phyloP scores from a whole-genome alignment of 2,797 vertebrate species.

The Liasis olivaceus region DNA sequence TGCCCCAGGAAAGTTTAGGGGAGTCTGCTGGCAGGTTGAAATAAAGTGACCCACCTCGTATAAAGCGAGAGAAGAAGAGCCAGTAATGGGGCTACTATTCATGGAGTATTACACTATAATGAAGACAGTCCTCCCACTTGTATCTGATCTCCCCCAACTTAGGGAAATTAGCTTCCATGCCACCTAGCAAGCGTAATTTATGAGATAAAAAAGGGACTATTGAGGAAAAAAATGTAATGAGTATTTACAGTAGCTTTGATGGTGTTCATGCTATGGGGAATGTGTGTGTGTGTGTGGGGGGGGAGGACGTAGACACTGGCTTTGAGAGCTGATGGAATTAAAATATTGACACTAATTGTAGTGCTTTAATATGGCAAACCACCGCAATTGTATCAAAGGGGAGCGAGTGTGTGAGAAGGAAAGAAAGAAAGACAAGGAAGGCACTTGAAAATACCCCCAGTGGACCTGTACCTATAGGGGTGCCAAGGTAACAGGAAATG shows the following conservation, averaged over 20 bases:
- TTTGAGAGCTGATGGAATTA: neutral
- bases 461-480: neutral
- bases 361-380: conserved; percentile 41
- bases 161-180: conserved; percentile 90
- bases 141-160: conserved; percentile 91
- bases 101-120: conserved; percentile 99
- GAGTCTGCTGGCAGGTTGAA: conserved; percentile 75
- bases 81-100: conserved; percentile 96
- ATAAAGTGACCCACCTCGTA: conserved; percentile 88
- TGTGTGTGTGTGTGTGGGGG: conserved; percentile 40
- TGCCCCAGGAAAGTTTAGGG: conserved; percentile 71
- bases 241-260: conserved; percentile 84
- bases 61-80: conserved; percentile 80
- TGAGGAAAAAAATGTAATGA: conserved; percentile 86
- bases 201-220: conserved; percentile 86
- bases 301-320: conserved; percentile 76
- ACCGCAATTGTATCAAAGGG: conserved; percentile 64
- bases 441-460: neutral
- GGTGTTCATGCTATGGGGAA: conserved; percentile 77
- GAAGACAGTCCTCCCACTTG: conserved; percentile 97
- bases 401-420: conserved; percentile 6
- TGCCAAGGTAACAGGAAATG: conserved; percentile 17
- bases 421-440: neutral
- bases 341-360: conserved; percentile 9
- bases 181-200: conserved; percentile 92